Evolutionary conservation across 2,797 vertebrate genomes (phyloP).

Genomic region (Gorsachius magnificus): DNA sequence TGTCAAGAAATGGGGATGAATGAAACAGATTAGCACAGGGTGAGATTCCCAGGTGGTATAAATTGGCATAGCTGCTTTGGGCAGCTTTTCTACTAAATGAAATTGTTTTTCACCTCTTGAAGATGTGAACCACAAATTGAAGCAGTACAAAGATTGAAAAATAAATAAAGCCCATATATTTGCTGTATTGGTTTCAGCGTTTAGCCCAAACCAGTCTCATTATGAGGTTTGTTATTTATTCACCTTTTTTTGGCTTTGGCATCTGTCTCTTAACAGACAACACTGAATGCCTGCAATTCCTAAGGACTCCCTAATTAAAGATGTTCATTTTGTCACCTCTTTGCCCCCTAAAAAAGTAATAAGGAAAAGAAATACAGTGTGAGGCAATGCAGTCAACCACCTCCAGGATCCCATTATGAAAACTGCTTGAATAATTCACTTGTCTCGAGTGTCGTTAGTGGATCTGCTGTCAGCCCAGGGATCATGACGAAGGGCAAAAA

Average conservation of each 20-base stretch:
- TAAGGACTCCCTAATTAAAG: neutral
- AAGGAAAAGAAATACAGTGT: neutral
- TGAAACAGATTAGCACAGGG: slow-evolving; percentile 48
- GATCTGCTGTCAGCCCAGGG: slow-evolving; percentile 6
- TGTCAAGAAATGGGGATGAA: slow-evolving; percentile 43
- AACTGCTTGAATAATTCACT: slow-evolving; percentile 61
- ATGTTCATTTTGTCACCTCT: neutral
- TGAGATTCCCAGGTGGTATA: slow-evolving; percentile 33
- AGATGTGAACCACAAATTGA: slow-evolving; percentile 5
- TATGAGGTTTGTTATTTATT: slow-evolving; percentile 38
- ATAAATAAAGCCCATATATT: neutral
- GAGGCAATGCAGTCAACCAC: neutral
- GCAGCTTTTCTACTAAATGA: slow-evolving; percentile 11
- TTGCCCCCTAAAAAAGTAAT: neutral
- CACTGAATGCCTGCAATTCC: neutral
- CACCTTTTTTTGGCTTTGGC: slow-evolving; percentile 8
- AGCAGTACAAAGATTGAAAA: slow-evolving; percentile 37
- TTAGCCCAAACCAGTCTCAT: slow-evolving; percentile 37
- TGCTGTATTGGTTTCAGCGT: slow-evolving; percentile 11
- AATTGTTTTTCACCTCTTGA: slow-evolving; percentile 23
- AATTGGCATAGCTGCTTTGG: neutral
- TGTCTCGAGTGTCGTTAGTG: slow-evolving; percentile 1
- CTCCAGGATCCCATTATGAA: slow-evolving; percentile 8
- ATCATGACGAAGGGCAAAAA: neutral
- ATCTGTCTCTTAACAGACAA: neutral